These are phyloP conservation scores for Agonum fuliginosum DNA, from an alignment of 2,888 invertebrate species.

Conservation along the genomic window DNA sequence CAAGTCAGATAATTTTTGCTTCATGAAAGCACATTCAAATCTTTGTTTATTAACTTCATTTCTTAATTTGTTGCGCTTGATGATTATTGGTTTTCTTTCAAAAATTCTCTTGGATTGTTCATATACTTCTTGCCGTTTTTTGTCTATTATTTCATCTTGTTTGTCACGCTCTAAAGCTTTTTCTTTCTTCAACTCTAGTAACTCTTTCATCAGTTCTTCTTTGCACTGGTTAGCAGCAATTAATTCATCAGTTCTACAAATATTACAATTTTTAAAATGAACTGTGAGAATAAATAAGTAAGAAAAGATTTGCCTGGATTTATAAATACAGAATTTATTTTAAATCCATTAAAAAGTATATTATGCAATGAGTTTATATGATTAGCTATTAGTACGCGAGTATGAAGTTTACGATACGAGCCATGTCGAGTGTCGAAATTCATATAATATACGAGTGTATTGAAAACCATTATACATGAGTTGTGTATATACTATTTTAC, in stretches of 20 bases:
- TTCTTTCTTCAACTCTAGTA: constrained; percentile 10
- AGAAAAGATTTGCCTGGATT: too few species aligned
- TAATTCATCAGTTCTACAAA: constrained; percentile 5
- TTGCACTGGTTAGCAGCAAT: background rate
- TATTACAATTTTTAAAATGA: background rate
- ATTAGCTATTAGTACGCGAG: too few species aligned
- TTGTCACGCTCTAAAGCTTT: background rate
- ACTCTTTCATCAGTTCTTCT: background rate
- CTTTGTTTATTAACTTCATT: background rate
- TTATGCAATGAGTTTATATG: too few species aligned
- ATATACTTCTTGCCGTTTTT: background rate
- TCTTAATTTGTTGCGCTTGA: constrained; percentile 7
- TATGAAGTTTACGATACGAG: too few species aligned
- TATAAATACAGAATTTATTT: too few species aligned
- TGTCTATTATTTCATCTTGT: background rate
- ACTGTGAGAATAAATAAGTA: too few species aligned
- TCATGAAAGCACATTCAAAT: background rate
- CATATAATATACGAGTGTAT: too few species aligned
- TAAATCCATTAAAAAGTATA: too few species aligned
- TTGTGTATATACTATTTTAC: too few species aligned
- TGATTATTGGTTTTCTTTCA: constrained; percentile 8
- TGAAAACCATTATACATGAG: too few species aligned
- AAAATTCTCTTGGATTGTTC: background rate
- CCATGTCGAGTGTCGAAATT: too few species aligned
- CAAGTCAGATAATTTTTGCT: background rate